A percentile compares a stretch with the other conserved stretches of the same genome.
Conservation (phyloP, 2,113 vertebrate species). For the Marmota flaviventris region DNA sequence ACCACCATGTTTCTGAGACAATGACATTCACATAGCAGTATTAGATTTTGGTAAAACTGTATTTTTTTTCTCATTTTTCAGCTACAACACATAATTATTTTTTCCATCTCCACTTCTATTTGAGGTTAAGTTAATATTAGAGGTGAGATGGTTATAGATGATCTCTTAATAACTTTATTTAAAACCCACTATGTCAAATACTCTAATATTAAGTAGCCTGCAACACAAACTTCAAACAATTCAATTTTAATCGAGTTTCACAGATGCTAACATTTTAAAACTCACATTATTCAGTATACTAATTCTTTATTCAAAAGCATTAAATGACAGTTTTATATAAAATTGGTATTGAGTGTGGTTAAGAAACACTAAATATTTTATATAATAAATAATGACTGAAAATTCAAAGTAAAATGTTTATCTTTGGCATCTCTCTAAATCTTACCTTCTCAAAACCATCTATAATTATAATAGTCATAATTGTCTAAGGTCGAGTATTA, state of each 20-base stretch:
- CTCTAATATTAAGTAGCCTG: background rate
- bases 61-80: background rate
- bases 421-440: background rate
- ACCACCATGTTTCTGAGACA: background rate
- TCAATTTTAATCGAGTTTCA: background rate
- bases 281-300: too few species aligned
- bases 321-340: background rate
- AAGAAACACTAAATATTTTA: background rate
- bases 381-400: background rate
- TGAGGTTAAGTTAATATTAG: constrained; percentile 38
- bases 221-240: background rate
- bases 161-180: background rate
- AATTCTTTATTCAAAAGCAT: background rate
- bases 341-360: background rate
- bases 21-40: background rate
- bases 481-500: background rate
- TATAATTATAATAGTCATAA: background rate
- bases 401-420: background rate
- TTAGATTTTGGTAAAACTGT: background rate
- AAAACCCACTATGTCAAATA: background rate
- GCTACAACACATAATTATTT: background rate
- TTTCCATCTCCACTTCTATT: background rate
- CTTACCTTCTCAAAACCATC: background rate
- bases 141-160: background rate
- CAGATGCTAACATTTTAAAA: background rate